Evolutionary conservation across 2,797 vertebrate genomes (phyloP).

Genomic region (Pampus argenteus): DNA sequence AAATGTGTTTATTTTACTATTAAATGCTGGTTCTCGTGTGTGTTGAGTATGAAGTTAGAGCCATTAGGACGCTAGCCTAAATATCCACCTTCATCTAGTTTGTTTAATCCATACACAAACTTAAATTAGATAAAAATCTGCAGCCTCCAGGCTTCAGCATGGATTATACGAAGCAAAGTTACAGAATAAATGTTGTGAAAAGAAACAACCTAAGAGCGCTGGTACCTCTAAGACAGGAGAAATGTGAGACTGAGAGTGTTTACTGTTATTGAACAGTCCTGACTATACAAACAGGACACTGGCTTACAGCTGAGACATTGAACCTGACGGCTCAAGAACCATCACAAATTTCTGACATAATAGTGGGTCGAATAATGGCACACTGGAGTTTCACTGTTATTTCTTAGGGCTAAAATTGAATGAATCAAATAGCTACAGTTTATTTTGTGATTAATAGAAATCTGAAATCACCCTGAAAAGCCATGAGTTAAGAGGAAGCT

Average conservation of each 20-base stretch:
- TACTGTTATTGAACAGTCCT: constrained; percentile 23
- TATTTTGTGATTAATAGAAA: constrained; percentile 10
- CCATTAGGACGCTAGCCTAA: no score
- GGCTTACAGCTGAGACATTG: constrained; percentile 27
- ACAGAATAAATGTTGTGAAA: constrained; percentile 1
- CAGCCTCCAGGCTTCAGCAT: background rate
- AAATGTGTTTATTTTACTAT: no score
- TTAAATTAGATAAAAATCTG: no score
- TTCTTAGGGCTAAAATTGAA: constrained; percentile 11
- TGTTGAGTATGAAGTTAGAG: no score
- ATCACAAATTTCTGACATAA: background rate
- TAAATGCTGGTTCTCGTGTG: no score
- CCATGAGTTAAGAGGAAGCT: background rate
- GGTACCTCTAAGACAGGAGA: constrained; percentile 36
- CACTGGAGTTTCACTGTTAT: constrained; percentile 9
- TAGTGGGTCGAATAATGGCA: constrained; percentile 33
- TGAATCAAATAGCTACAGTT: background rate
- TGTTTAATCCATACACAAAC: no score
- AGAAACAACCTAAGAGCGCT: background rate
- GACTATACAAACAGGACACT: constrained; percentile 50
- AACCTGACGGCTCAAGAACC: constrained; percentile 11
- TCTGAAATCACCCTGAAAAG: background rate
- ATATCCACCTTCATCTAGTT: no score
- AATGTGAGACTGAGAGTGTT: constrained; percentile 31
- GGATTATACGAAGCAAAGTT: background rate